Percentiles rank a stretch among this genome's conserved stretches.
These are phyloP conservation scores for Pholis gunnellus DNA, from an alignment of 2,113 vertebrate species.

Conservation along the genomic window DNA sequence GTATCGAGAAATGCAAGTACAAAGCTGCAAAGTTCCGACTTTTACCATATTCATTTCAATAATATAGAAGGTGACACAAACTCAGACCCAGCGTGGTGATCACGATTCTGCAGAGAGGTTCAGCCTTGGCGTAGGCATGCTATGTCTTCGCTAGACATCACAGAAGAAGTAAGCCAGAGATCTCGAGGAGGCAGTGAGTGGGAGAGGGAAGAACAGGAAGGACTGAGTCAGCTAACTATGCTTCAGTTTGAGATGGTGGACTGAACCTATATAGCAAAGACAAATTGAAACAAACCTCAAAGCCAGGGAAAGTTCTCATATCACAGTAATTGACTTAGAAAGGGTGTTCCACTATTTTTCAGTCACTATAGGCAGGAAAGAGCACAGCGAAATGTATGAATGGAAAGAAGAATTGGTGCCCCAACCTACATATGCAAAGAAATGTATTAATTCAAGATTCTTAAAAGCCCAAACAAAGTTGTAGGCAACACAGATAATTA, in stretches of 20 bases:
- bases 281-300: constrained; percentile 3
- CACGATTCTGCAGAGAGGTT: constrained; percentile 26
- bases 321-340: background rate
- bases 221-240: constrained; percentile 43
- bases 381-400: background rate
- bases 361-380: background rate
- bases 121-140: constrained; percentile 5
- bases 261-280: constrained; percentile 16
- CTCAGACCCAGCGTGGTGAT: background rate
- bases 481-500: background rate
- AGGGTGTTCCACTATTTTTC: background rate
- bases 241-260: constrained; percentile 13
- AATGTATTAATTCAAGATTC: background rate
- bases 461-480: background rate
- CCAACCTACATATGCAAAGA: background rate
- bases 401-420: background rate
- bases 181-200: constrained; percentile 52
- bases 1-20: background rate
- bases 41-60: background rate
- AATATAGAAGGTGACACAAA: background rate
- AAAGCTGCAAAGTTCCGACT: background rate
- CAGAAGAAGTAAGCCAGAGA: constrained; percentile 31
- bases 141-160: constrained; percentile 10
- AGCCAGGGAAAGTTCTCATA: background rate
- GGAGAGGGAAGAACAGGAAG: constrained; percentile 39